Base-by-base conservation (phyloP, 1,140 invertebrate species). In the Drosophila ercepeae region DNA sequence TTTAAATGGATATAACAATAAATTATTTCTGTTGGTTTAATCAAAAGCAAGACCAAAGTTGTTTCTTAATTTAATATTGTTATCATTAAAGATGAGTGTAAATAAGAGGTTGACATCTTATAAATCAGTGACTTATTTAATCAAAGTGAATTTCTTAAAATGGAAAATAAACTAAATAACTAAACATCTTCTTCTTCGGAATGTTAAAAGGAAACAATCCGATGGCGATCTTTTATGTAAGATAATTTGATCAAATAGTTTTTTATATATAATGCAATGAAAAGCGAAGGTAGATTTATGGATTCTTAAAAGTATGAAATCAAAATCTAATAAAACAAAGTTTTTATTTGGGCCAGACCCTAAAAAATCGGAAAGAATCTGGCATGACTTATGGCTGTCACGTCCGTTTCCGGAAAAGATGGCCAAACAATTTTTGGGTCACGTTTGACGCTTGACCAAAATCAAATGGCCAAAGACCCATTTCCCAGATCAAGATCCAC, bases 351-450 rank as follows among this genome's bases (percentile, higher is more conserved):
- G 19, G 32, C 34, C 13, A 16, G 36, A 41, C 51, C 49, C 49
- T 14, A 19, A 29, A 50, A 53, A 60, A 64, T 36, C 46, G 55
- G 51, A 63, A 71, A 48, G 75, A 84, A 75, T 70, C 58, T 55
- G 65, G 70, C 81, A 59, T 83, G 79, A 79, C 79, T 76, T 86
- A 86, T 86, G 86, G 86, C 65, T 86, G 79, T 79, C 81, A 86
- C 79, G 79, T 84, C 58, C 72, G 60, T 49, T 74, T 48, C 65
- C 55, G 44, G 54, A 46, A 41, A 58, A 44, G 52, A 75, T 67
- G 57, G 58, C 65, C 74, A 67, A 64, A 63, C 61, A 84, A 73
- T 58, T 84, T 84, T 75, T 59, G 72, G 81, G 81, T 84, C 79
- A 86, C 79, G 79, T 84, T 86, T 79, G 79, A 71, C 67, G 67